Conservation (phyloP, 2,888 invertebrate species). For the Callyntrura sp. region DNA sequence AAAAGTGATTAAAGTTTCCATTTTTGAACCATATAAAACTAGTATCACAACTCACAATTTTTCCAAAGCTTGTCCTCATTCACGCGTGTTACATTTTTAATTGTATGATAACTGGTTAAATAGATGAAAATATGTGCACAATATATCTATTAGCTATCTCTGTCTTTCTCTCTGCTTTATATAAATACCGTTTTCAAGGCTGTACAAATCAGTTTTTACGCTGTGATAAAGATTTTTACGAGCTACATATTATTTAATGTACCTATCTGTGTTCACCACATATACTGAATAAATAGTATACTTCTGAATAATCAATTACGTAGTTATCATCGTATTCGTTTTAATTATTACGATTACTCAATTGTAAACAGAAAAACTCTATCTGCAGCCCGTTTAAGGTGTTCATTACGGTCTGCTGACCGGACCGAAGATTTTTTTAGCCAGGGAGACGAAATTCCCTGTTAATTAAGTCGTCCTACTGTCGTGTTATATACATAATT, state of each 20-base stretch:
- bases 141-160: constrained; percentile 24
- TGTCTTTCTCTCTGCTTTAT: constrained; percentile 45
- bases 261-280: no score
- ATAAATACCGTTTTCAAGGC: constrained; percentile 43
- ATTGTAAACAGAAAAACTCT: not conserved
- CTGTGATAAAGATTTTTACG: not conserved
- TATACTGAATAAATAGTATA: not conserved
- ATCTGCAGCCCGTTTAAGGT: not conserved
- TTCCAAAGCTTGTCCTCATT: constrained; percentile 48
- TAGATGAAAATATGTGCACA: constrained; percentile 45
- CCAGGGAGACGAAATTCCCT: not conserved
- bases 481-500: not conserved
- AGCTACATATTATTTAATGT: not conserved
- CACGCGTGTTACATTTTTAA: constrained; percentile 49
- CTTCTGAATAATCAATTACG: not conserved
- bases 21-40: constrained; percentile 17
- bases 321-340: not conserved
- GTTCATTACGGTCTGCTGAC: constrained; percentile 61
- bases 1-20: constrained; percentile 35
- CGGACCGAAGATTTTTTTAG: constrained; percentile 34
- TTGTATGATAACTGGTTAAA: constrained; percentile 4
- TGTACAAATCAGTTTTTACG: constrained; percentile 58
- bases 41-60: constrained; percentile 47
- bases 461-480: no score
- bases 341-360: no score